Conservation (phyloP, 2,113 vertebrate genomes). For the Corythaeola cristata region DNA sequence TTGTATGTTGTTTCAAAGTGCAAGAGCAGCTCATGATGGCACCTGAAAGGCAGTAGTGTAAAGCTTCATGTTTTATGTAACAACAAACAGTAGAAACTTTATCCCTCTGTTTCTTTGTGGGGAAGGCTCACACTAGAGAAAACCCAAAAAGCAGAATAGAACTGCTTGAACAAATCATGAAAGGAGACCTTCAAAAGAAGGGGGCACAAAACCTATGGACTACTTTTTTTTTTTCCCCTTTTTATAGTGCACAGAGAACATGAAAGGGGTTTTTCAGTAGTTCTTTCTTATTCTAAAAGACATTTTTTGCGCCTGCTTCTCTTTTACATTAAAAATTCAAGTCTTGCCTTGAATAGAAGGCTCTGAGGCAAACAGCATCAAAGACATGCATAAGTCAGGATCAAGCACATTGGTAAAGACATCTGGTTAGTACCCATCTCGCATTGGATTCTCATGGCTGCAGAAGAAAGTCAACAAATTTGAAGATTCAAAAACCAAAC, state of each 20-base stretch:
- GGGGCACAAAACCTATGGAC: neutral
- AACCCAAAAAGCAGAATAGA: neutral
- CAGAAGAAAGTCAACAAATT: neutral
- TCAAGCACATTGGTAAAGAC: neutral
- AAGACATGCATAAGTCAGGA: neutral
- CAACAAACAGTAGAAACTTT: neutral
- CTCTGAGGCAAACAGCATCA: conserved; percentile 29
- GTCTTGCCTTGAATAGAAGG: conserved; percentile 18
- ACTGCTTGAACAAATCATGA: conserved; percentile 1
- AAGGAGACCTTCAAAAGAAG: neutral
- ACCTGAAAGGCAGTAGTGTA: neutral
- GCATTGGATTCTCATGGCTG: neutral
- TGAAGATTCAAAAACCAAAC: neutral
- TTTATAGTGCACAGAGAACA: neutral
- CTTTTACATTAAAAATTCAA: conserved; percentile 34
- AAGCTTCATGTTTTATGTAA: neutral
- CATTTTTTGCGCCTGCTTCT: neutral
- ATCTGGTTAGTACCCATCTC: neutral
- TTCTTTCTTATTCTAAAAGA: neutral
- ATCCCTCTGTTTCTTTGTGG: neutral
- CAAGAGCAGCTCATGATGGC: neutral
- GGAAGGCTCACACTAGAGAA: neutral
- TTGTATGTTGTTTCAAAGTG: neutral
- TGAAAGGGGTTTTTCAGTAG: neutral
- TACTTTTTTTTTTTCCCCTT: neutral